phyloP scores from a whole-genome alignment of 1,140 invertebrate genomes.

The Anthonomus grandis region DNA sequence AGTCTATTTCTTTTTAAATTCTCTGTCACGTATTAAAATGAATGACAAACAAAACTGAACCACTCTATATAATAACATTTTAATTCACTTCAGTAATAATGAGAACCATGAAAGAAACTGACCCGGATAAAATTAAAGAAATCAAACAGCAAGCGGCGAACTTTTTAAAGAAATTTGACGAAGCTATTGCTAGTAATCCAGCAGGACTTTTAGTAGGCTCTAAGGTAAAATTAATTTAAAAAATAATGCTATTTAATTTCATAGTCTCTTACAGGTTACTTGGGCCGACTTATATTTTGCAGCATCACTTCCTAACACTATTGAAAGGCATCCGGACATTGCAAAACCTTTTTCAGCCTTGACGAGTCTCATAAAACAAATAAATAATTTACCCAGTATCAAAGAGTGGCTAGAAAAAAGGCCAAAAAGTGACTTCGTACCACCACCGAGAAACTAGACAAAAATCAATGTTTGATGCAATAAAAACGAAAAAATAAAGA shows the following conservation, averaged over 20 bases:
- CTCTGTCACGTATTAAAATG: too few species aligned
- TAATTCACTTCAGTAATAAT: neutral
- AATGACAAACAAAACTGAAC: neutral
- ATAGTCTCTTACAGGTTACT: conserved; percentile 1
- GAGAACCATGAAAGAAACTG: neutral
- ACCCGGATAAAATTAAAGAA: neutral
- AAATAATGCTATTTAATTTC: neutral
- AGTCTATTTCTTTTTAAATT: too few species aligned
- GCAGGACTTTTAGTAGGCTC: conserved; percentile 8
- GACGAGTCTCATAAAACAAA: neutral
- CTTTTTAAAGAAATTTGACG: conserved; percentile 7
- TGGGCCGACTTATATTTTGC: conserved; percentile 13
- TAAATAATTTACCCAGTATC: neutral
- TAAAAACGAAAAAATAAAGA: too few species aligned
- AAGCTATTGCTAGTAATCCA: neutral
- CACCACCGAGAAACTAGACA: conserved; percentile 4
- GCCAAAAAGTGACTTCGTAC: neutral
- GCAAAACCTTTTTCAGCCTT: neutral
- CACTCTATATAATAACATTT: neutral
- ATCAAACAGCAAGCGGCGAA: conserved; percentile 1
- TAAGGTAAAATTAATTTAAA: conserved; percentile 1
- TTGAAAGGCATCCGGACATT: neutral
- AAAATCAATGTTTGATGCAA: too few species aligned
- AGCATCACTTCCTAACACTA: neutral
- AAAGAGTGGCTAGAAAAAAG: conserved; percentile 5